Conservation (phyloP, 2,113 vertebrate genomes). For the Syrrhaptes paradoxus region DNA sequence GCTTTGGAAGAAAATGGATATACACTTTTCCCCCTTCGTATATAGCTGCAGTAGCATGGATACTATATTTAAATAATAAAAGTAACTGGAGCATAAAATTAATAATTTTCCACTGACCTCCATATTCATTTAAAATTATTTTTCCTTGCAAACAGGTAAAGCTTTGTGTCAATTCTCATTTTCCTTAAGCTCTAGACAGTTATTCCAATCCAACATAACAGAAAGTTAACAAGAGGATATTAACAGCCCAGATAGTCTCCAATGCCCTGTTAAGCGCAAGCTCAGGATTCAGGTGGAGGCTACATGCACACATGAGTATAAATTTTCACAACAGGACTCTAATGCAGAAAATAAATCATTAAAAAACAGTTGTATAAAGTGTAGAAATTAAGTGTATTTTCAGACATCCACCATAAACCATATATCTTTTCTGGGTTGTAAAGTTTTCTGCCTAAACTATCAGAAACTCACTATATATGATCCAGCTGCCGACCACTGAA, state of each 20-base stretch:
- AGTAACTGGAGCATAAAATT: conserved; percentile 63
- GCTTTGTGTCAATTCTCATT: conserved; percentile 26
- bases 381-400: not conserved
- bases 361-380: not conserved
- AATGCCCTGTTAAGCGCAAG: not conserved
- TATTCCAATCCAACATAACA: not conserved
- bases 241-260: not conserved
- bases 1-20: conserved; percentile 4
- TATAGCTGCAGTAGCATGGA: not conserved
- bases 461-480: not conserved
- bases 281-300: not conserved
- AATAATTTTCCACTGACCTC: conserved; percentile 54
- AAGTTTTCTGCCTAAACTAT: not conserved
- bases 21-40: not conserved
- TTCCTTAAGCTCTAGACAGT: not conserved
- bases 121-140: conserved; percentile 20
- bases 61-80: conserved; percentile 35
- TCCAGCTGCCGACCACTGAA: not conserved
- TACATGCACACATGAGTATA: not conserved
- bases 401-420: not conserved
- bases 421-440: not conserved
- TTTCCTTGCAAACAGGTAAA: conserved; percentile 41
- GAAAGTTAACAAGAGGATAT: not conserved
- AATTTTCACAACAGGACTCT: not conserved
- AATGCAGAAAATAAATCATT: not conserved